phyloP scores from a whole-genome alignment of 2,888 invertebrate genomes.

The Caenorhabditis sp. region DNA sequence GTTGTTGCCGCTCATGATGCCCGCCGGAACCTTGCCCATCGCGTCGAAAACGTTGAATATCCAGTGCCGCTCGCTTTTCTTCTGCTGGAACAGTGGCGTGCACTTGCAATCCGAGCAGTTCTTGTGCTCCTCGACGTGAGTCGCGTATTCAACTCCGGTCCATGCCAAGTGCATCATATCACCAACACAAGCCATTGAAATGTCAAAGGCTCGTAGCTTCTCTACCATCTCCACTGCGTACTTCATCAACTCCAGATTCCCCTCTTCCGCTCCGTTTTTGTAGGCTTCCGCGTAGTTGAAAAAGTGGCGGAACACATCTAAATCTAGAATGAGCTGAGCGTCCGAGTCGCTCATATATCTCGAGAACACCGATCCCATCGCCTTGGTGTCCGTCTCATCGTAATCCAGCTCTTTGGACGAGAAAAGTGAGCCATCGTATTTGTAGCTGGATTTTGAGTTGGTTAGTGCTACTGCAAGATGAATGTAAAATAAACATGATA shows the following conservation, averaged over 20 bases:
- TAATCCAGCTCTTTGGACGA: constrained; percentile 56
- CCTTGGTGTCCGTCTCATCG: constrained; percentile 52
- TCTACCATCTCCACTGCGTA: constrained; percentile 68
- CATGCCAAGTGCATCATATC: constrained; percentile 80
- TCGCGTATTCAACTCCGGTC: constrained; percentile 81
- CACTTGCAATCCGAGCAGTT: constrained; percentile 81
- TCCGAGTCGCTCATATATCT: constrained; percentile 79
- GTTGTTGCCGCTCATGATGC: constrained; percentile 83
- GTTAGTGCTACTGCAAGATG: neutral
- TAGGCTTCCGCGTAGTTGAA: constrained; percentile 75
- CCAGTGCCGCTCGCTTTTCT: constrained; percentile 80
- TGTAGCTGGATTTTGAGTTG: constrained; percentile 42
- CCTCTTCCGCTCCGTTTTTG: constrained; percentile 68
- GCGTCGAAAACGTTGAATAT: constrained; percentile 83
- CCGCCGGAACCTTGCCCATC: constrained; percentile 82
- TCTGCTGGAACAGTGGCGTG: constrained; percentile 74
- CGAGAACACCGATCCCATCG: constrained; percentile 73
- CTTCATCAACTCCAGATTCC: constrained; percentile 79
- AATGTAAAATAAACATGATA: no score
- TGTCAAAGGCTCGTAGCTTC: constrained; percentile 69
- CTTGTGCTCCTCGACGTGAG: constrained; percentile 75
- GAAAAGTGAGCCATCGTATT: constrained; percentile 63
- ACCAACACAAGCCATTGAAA: constrained; percentile 76
- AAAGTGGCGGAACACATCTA: constrained; percentile 77
- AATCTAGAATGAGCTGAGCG: constrained; percentile 77